Evolutionary conservation across 2,113 vertebrate species (phyloP).

Genomic region (Sapayoa aenigma): DNA sequence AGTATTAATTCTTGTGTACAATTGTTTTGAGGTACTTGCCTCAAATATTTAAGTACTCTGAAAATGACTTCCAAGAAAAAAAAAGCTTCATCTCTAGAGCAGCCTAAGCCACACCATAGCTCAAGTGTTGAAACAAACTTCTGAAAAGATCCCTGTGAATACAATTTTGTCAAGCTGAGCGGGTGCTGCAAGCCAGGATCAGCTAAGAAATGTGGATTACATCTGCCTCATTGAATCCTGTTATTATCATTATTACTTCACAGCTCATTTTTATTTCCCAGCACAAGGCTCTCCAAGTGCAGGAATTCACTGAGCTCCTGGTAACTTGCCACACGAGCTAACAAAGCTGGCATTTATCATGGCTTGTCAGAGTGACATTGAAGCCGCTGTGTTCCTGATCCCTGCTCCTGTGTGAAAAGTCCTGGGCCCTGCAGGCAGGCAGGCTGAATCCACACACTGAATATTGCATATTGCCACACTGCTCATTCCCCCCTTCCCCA

Average conservation of each 20-base stretch:
- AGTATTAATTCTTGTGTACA: not conserved
- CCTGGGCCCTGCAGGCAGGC: not conserved
- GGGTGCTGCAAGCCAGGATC: not conserved
- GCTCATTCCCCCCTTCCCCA: not conserved
- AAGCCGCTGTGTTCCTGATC: not conserved
- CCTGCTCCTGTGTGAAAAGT: not conserved
- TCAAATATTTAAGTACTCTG: not conserved
- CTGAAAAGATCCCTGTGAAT: not conserved
- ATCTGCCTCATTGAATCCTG: conserved; percentile 32
- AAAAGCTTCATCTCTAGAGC: not conserved
- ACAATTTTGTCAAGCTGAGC: not conserved
- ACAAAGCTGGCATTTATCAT: not conserved
- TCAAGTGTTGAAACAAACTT: not conserved
- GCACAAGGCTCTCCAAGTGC: not conserved
- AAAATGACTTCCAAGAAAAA: not conserved
- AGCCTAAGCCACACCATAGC: not conserved
- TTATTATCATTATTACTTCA: conserved; percentile 41
- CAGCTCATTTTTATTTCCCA: conserved; percentile 49
- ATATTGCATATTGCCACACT: not conserved
- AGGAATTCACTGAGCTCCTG: not conserved
- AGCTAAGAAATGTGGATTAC: conserved; percentile 35
- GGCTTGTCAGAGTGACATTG: not conserved
- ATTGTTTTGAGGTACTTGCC: not conserved
- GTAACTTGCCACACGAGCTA: not conserved
- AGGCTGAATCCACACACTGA: not conserved